A percentile compares a stretch with the other conserved stretches of the same genome.
Conservation (phyloP, 1,140 invertebrate species). For the Anagrus nilaparvatae region DNA sequence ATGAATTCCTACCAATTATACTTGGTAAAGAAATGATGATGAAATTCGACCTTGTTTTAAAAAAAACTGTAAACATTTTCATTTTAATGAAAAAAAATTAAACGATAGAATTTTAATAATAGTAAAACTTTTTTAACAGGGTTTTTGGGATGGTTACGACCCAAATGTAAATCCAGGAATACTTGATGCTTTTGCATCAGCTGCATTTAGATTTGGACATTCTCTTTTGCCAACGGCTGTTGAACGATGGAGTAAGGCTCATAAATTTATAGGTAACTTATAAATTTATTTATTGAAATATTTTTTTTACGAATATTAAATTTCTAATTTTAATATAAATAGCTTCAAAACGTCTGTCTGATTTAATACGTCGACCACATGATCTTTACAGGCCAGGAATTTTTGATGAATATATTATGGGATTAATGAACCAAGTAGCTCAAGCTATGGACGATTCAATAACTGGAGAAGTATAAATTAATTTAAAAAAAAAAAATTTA, state of each 20-base stretch:
- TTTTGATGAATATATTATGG: constrained; percentile 86
- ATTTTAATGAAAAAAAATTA: not conserved
- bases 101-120: not conserved
- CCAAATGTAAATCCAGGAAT: constrained; percentile 73
- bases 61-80: constrained; percentile 57
- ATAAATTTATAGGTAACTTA: constrained; percentile 76
- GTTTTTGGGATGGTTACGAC: constrained; percentile 86
- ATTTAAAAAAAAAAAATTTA: constrained; percentile 1
- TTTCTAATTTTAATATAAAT: constrained; percentile 5
- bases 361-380: constrained; percentile 78
- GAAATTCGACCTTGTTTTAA: constrained; percentile 74
- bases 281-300: no score
- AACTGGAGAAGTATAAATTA: constrained; percentile 65
- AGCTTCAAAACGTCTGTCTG: constrained; percentile 82
- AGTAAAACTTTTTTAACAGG: constrained; percentile 36
- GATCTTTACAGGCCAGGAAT: constrained; percentile 84
- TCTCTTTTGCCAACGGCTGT: constrained; percentile 78
- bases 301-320: not conserved
- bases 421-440: constrained; percentile 86
- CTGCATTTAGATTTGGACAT: constrained; percentile 84
- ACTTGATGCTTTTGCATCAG: constrained; percentile 76
- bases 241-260: constrained; percentile 85
- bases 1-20: constrained; percentile 88
- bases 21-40: constrained; percentile 89
- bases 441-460: constrained; percentile 93